These are phyloP conservation scores for Carollia perspicillata DNA, from an alignment of 2,113 vertebrate species.

Conservation along the genomic window DNA sequence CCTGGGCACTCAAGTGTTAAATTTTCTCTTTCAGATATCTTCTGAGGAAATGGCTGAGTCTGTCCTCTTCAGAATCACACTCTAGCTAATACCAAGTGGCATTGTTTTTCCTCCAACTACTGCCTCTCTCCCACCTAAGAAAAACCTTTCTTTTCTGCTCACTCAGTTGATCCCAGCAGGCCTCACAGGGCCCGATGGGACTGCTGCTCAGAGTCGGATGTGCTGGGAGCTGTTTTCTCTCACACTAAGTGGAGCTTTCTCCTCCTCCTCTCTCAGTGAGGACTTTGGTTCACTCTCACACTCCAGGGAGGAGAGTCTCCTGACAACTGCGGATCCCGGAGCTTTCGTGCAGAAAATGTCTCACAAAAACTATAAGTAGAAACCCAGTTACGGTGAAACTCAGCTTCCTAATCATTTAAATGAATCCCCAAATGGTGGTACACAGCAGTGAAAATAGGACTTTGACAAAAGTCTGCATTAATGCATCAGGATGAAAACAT, in stretches of 20 bases:
- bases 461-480: neutral
- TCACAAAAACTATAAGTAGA: neutral
- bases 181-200: neutral
- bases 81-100: neutral
- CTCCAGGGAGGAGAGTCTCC: neutral
- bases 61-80: neutral
- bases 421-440: neutral
- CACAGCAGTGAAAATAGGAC: neutral
- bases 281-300: neutral
- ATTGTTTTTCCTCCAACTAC: neutral
- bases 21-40: no score
- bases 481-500: neutral
- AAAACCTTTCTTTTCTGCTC: neutral
- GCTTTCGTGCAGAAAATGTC: neutral
- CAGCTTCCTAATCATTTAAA: neutral
- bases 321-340: neutral
- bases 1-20: neutral
- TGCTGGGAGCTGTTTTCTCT: neutral
- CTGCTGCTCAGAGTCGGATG: neutral
- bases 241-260: neutral
- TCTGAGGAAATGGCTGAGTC: neutral
- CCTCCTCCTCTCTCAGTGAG: neutral
- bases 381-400: neutral
- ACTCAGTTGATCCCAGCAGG: neutral
- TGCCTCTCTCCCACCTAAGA: neutral